Evolutionary conservation across 2,888 invertebrate genomes (phyloP), one percentile per base, ranked within the genome.

Genomic region (Xestia c-nigrum): DNA sequence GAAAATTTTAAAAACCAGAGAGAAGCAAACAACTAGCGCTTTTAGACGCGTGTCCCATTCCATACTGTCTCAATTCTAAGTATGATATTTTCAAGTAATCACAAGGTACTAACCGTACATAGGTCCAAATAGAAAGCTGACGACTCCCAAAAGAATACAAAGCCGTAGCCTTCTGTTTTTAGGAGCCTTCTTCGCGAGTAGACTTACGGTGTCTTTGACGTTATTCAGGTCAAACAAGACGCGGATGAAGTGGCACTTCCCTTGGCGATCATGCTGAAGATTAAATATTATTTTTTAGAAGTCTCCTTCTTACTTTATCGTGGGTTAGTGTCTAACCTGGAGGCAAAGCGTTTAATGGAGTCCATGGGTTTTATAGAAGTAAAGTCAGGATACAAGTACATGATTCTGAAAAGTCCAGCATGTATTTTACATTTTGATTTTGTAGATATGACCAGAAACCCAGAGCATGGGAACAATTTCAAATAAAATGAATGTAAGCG

Each of bases 61-160:
- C 31, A 31, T 31, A n/a, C n/a, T n/a, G 31, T 31, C 31, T 31
- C 31, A 31, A 31, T 31, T 31, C 31, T 31, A 31, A 31, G 31
- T 31, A 31, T 31, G 7, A 31, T 7, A 16, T 16, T 31, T 16
- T 31, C 7, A 59, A 59, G 46, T 21, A 1, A 64, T 55, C 10
- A 38, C 19, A n/a, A 31, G 5, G 0, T 64, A 89, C 94, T 94
- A 85, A 97, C 97, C 97, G 87, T 94, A 96, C 91, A 97, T 92
- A 3, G 97, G 97, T 67, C 97, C 97, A 83, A 97, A 96, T 2
- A 97, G 91, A 38, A 97, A 90, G 81, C 95, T 93, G 0, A 96
- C 95, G 3, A 96, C 92, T 2, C 93, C 61, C 78, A 97, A 90
- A 63, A 97, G 92, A 3, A 94, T 83, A 66, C 93, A 94, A 24